Evolutionary conservation across 2,797 vertebrate species (phyloP).

Genomic region (Natrix natrix): DNA sequence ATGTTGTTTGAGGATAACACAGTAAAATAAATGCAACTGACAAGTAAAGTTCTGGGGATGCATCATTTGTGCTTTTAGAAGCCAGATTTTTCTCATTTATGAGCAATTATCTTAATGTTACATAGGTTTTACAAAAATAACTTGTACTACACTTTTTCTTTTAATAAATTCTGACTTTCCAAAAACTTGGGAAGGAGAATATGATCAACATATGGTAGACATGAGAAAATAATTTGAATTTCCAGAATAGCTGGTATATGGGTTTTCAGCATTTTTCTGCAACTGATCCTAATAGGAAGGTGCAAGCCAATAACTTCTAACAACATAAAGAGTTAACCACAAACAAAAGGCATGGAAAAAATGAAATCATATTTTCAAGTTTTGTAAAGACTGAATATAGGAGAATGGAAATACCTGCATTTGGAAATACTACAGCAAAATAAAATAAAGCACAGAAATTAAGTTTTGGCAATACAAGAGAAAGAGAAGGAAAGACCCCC

Average conservation of each 20-base stretch:
- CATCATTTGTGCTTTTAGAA: neutral
- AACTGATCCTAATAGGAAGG: neutral
- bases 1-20: neutral
- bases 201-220: too few species aligned
- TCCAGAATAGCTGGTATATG: neutral
- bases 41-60: neutral
- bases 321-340: neutral
- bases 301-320: neutral
- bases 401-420: neutral
- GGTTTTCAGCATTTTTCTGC: neutral
- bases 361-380: neutral
- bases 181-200: neutral
- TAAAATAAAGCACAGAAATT: constrained; percentile 14
- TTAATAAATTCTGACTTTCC: neutral
- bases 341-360: neutral
- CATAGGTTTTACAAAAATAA: neutral
- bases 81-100: neutral
- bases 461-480: constrained; percentile 26
- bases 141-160: neutral
- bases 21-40: rapidly evolving
- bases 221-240: neutral
- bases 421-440: neutral
- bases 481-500: constrained; percentile 27
- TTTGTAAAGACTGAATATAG: neutral
- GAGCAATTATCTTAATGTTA: neutral